These are phyloP conservation scores for Drosophila borborema DNA, from an alignment of 2,888 invertebrate genomes.

Conservation along the genomic window DNA sequence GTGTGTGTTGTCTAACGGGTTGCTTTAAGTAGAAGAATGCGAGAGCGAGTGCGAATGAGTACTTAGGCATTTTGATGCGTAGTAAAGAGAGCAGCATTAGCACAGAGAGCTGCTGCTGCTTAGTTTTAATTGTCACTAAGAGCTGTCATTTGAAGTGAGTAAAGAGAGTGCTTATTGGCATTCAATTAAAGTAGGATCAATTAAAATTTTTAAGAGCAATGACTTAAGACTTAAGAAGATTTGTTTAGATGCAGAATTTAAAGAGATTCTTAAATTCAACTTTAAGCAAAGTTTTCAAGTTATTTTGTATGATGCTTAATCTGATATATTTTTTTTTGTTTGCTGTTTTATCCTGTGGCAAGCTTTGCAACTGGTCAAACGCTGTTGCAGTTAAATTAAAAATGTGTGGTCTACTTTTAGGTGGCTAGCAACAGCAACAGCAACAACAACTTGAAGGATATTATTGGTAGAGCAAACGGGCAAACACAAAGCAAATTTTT, in stretches of 20 bases:
- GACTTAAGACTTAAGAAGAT: not conserved
- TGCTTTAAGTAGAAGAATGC: conserved; percentile 1
- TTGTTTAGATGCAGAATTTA: not conserved
- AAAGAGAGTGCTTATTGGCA: not conserved
- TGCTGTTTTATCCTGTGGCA: conserved; percentile 25
- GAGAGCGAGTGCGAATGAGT: no score
- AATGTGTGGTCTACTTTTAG: conserved; percentile 78
- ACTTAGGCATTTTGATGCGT: not conserved
- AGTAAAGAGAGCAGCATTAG: not conserved
- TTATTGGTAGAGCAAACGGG: conserved; percentile 62
- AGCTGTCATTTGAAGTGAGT: not conserved
- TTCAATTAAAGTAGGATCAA: not conserved
- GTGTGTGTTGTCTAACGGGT: conserved; percentile 6
- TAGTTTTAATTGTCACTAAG: not conserved
- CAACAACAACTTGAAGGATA: conserved; percentile 55
- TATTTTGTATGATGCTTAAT: not conserved
- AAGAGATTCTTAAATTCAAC: not conserved
- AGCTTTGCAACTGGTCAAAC: conserved; percentile 10
- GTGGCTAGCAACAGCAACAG: conserved; percentile 54
- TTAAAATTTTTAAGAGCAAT: not conserved
- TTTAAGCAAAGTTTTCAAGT: conserved; percentile 8
- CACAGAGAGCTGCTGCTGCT: not conserved
- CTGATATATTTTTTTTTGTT: not conserved
- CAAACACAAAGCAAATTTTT: conserved; percentile 70
- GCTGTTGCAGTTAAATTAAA: conserved; percentile 68